phyloP scores from a whole-genome alignment of 2,113 vertebrate genomes.

The Laterallus jamaicensis region DNA sequence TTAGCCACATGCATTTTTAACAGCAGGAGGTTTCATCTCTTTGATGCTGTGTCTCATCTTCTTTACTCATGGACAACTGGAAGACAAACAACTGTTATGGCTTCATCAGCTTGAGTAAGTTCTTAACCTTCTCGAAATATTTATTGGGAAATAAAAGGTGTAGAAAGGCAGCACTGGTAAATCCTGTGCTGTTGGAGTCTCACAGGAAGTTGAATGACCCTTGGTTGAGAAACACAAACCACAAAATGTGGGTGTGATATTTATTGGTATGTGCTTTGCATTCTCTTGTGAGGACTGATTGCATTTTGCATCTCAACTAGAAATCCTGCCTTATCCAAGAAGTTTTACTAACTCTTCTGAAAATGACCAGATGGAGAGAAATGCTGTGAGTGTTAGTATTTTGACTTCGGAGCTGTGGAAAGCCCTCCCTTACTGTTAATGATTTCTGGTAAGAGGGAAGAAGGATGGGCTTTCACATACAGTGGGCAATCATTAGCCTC shows the following conservation, averaged over 20 bases:
- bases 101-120: background rate
- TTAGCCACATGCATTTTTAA: background rate
- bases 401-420: background rate
- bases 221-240: conserved; percentile 16
- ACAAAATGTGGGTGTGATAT: conserved; percentile 39
- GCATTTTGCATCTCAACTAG: background rate
- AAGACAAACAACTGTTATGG: background rate
- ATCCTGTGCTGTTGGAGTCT: background rate
- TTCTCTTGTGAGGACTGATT: background rate
- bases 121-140: conserved; percentile 11
- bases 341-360: background rate
- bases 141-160: conserved; percentile 36
- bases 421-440: background rate
- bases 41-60: background rate
- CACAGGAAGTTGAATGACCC: conserved; percentile 28
- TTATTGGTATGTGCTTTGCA: conserved; percentile 2
- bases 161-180: background rate
- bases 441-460: background rate
- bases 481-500: background rate
- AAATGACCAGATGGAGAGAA: fast-evolving
- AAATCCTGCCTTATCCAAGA: background rate
- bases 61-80: background rate
- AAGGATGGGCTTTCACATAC: background rate
- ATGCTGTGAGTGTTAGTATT: background rate
- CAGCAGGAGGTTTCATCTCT: background rate